Evolutionary conservation across 2,113 vertebrate species (phyloP), one percentile per base, ranked within the genome.

Genomic region (Peromyscus californicus): DNA sequence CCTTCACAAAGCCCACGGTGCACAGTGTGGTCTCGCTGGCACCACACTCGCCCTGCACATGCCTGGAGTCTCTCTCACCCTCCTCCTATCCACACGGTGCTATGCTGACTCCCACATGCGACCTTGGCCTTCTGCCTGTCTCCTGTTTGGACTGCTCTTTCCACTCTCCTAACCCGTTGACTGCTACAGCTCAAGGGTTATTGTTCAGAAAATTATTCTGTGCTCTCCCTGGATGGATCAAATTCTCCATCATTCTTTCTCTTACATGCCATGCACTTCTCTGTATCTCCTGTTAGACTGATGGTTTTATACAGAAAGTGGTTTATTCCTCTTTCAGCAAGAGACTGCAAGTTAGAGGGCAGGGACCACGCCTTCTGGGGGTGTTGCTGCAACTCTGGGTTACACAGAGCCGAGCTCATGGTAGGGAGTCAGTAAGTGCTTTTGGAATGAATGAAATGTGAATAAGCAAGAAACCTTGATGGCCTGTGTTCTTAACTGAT

Each of bases 181-280:
- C 26, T 31, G 54, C 75, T 80, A 89, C 42, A 42, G 26, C 33
- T 90, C 65, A 69, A 72, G 54, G 29, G 74, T 12, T 83, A 61
- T 31, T 74, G 26, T 42, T 61, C 59, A 82, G 45, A 59, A 85
- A 95, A 90, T 84, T 45, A 74, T 78, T 79, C 90, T 87, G 31
- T 91, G 42, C 7, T 72, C 31, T 70, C 7, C 42, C 11, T 15
- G 76, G 69, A 36, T 31, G 29, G 51, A n/a, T 84, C 72, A n/a
- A 61, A 61, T 72, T 82, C 51, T 85, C 48, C 5, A 67, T 17
- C 79, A 19, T 59, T 83, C 82, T n/a, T n/a, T 88, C 15, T 88
- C 33, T 42, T 63, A 0, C 17, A 42, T 8, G 74, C 59, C 36
- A 12, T 2, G 3, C 0, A 19, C 59, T 7, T 92, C 36, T 54